A percentile compares a stretch with the other conserved stretches of the same genome.
Evolutionary conservation across 2,797 vertebrate species (phyloP).

Genomic region (Micromesistius poutassou): DNA sequence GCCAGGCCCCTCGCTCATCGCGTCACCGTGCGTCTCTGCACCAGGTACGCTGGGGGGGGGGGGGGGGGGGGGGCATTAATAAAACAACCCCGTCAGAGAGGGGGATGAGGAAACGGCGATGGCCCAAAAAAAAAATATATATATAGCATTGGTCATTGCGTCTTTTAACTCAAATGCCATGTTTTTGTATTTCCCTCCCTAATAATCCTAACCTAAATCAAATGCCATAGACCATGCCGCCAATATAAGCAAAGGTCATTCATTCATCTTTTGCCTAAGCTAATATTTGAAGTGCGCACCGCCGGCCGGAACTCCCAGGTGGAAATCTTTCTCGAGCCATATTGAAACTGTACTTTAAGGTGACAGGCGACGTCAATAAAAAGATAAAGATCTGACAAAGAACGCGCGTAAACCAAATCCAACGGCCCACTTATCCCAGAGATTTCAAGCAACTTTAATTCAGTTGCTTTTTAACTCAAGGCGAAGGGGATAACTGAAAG

Average conservation of each 20-base stretch:
- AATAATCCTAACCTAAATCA: conserved; percentile 16
- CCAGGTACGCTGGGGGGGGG: not conserved
- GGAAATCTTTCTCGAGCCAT: too few species aligned
- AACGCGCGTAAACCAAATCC: not conserved
- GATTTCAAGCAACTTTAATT: not conserved
- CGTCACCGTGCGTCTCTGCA: not conserved
- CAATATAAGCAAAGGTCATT: not conserved
- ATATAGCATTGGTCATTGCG: not conserved
- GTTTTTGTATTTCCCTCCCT: conserved; percentile 4
- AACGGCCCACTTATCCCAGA: not conserved
- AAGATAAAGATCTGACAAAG: not conserved
- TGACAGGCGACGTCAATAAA: not conserved
- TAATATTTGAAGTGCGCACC: conserved; percentile 8
- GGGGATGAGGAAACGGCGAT: conserved; percentile 8
- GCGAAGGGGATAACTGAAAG: not conserved
- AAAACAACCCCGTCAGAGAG: not conserved
- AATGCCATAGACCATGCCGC: conserved; percentile 10
- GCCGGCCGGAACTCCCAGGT: not conserved
- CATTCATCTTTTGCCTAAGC: not conserved
- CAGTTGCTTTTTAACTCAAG: not conserved
- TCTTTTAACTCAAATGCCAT: conserved; percentile 15
- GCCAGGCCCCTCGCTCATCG: not conserved
- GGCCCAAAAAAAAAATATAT: conserved; percentile 6
- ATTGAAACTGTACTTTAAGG: not conserved
- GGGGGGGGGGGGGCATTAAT: not conserved